A percentile compares a stretch with the other conserved stretches of the same genome.
Conservation (phyloP, 2,888 invertebrate genomes). For the Parapristionchus giblindavisi region DNA sequence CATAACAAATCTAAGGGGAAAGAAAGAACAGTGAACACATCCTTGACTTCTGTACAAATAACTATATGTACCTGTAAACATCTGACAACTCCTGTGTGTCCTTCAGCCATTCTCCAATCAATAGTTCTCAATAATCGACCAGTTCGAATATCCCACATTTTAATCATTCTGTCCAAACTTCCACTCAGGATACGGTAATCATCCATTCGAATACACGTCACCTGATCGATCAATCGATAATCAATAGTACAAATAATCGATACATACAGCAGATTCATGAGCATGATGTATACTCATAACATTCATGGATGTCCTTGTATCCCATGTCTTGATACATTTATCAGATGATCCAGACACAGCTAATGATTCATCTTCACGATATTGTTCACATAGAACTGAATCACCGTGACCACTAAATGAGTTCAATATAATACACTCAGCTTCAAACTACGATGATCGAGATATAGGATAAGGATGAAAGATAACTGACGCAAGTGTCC, state of each 20-base stretch:
- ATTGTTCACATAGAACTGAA: constrained; percentile 73
- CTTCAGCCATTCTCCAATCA: constrained; percentile 74
- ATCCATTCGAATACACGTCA: constrained; percentile 73
- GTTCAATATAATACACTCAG: background rate
- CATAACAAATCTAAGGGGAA: no score
- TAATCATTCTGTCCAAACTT: constrained; percentile 73
- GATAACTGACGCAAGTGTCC: constrained; percentile 70
- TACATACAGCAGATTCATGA: constrained; percentile 72
- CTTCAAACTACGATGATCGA: constrained; percentile 15
- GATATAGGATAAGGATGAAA: background rate
- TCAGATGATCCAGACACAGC: constrained; percentile 73
- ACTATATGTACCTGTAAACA: constrained; percentile 67
- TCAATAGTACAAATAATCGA: background rate
- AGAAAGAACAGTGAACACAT: no score
- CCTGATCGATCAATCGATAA: constrained; percentile 12
- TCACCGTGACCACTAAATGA: constrained; percentile 72
- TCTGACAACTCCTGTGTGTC: constrained; percentile 74
- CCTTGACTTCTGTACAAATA: no score
- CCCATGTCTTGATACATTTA: constrained; percentile 73
- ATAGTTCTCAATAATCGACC: constrained; percentile 72
- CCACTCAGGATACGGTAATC: constrained; percentile 72
- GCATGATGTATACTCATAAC: constrained; percentile 71
- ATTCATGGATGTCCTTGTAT: constrained; percentile 71
- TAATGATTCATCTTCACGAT: constrained; percentile 68
- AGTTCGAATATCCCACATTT: constrained; percentile 73